phyloP scores from a whole-genome alignment of 1,140 invertebrate species.

The Heliconius hewitsoni region DNA sequence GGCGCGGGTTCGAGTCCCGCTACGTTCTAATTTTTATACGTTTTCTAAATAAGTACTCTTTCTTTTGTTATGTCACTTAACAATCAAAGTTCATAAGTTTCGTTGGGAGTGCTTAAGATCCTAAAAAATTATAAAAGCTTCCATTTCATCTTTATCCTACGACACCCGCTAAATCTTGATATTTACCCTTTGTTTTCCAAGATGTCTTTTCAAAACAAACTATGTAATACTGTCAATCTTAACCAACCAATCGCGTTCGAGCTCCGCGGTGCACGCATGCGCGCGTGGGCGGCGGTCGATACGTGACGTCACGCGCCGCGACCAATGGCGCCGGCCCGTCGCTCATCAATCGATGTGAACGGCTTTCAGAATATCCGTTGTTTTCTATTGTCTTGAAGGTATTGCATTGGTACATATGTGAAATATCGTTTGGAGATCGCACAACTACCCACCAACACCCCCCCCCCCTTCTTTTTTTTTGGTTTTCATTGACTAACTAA shows the following conservation, averaged over 20 bases:
- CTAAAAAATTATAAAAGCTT: background rate
- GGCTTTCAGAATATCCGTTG: constrained; percentile 46
- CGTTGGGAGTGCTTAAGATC: background rate
- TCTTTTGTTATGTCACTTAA: background rate
- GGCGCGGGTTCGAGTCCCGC: too few species aligned
- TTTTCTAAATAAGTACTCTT: too few species aligned
- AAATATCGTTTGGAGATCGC: background rate
- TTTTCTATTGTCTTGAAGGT: constrained; percentile 29
- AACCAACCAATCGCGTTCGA: constrained; percentile 57
- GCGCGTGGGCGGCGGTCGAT: constrained; percentile 74
- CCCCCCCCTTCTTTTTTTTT: too few species aligned
- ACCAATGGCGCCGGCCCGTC: constrained; percentile 72
- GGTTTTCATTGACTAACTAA: too few species aligned
- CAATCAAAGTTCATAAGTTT: background rate
- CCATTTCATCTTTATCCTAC: background rate
- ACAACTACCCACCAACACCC: too few species aligned
- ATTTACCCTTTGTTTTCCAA: constrained; percentile 43
- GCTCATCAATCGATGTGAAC: constrained; percentile 71
- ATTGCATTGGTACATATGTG: background rate
- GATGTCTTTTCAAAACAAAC: constrained; percentile 51
- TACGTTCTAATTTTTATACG: too few species aligned
- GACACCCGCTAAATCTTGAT: constrained; percentile 18
- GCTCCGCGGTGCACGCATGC: constrained; percentile 59
- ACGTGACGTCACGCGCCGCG: constrained; percentile 70
- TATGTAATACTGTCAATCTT: constrained; percentile 35